These are phyloP conservation scores for Allacma fusca DNA, from an alignment of 2,888 invertebrate species.

Conservation along the genomic window DNA sequence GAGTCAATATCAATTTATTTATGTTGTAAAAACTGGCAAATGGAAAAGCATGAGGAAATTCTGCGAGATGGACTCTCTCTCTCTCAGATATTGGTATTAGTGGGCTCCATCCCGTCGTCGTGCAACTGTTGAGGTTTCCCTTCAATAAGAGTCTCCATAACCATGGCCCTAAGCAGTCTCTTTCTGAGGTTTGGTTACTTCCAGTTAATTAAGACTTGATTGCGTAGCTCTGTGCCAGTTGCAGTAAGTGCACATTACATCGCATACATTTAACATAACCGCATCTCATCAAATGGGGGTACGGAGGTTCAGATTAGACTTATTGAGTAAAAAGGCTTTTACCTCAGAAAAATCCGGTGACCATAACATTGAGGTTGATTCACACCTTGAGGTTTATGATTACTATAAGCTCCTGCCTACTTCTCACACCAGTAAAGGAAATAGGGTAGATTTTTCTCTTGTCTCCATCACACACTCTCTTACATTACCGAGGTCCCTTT, in stretches of 20 bases:
- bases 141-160: neutral
- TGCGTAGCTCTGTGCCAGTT: constrained; percentile 3
- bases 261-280: neutral
- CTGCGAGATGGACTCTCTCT: neutral
- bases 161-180: neutral
- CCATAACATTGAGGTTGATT: constrained; percentile 17
- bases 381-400: constrained; percentile 37
- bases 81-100: neutral
- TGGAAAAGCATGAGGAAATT: neutral
- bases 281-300: neutral
- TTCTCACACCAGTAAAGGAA: constrained; percentile 19
- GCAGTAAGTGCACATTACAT: neutral
- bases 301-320: neutral
- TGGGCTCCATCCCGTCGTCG: no score
- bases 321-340: neutral
- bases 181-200: constrained; percentile 11
- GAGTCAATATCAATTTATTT: constrained; percentile 13
- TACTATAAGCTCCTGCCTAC: neutral
- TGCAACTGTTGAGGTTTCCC: no score
- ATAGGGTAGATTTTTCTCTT: neutral
- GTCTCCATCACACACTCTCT: no score
- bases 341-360: constrained; percentile 20
- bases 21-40: neutral
- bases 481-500: neutral
- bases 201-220: constrained; percentile 39